Percentiles rank a stretch among this genome's conserved stretches.
phyloP scores from a whole-genome alignment of 2,113 vertebrate species.

The Apteryx owenii region DNA sequence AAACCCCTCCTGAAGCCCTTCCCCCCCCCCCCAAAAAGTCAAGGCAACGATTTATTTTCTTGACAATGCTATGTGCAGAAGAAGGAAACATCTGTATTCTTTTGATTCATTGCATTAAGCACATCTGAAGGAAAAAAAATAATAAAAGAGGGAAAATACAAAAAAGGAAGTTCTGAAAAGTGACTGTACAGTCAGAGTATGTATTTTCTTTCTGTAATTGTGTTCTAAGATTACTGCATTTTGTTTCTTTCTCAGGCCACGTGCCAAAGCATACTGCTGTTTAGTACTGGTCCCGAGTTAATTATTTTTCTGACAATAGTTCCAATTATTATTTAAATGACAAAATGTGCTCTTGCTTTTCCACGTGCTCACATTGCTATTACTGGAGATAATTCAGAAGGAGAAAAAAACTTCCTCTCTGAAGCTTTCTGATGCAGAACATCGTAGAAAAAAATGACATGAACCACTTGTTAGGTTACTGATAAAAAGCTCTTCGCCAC shows the following conservation, averaged over 20 bases:
- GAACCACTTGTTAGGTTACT: neutral
- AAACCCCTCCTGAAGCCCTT: neutral
- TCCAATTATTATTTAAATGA: neutral
- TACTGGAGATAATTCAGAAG: neutral
- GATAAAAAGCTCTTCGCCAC: neutral
- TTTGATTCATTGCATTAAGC: neutral
- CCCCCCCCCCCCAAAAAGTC: fast-evolving
- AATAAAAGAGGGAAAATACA: neutral
- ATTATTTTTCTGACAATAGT: neutral
- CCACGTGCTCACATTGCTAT: neutral
- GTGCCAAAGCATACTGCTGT: neutral
- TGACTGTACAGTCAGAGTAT: neutral
- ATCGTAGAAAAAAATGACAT: neutral
- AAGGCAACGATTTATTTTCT: neutral
- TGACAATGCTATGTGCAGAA: neutral
- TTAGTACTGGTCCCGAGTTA: neutral
- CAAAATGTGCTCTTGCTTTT: neutral
- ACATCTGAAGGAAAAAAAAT: neutral
- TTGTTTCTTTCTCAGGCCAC: neutral
- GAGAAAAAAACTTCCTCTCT: neutral
- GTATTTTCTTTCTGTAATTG: neutral
- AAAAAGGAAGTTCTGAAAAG: neutral
- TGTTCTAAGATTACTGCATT: neutral
- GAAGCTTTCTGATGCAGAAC: neutral
- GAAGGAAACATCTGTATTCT: neutral